Percentiles rank a stretch among this genome's conserved stretches.
Conservation (phyloP, 2,113 vertebrate species). For the Pardalotus punctatus region DNA sequence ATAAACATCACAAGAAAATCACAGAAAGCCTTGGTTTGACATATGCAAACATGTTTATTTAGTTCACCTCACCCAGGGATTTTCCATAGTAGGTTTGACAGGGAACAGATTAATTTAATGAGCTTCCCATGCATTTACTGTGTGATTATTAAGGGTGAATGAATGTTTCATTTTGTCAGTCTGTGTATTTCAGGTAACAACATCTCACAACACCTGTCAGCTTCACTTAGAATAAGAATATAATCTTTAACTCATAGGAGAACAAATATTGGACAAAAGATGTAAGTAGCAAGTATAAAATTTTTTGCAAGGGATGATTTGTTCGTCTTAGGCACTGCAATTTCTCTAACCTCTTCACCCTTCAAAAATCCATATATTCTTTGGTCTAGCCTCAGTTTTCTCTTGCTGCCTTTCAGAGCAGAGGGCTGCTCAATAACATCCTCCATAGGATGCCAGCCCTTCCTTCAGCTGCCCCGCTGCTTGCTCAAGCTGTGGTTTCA, state of each 20-base stretch:
- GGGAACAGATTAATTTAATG: background rate
- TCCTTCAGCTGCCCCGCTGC: background rate
- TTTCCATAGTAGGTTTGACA: background rate
- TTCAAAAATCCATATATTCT: background rate
- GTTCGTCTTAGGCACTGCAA: background rate
- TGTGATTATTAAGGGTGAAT: background rate
- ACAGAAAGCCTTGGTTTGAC: conserved; percentile 15
- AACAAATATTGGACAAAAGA: background rate
- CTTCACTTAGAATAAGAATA: background rate
- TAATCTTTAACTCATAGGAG: background rate
- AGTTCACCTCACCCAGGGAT: background rate
- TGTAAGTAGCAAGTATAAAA: background rate
- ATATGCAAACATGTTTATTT: conserved; percentile 24
- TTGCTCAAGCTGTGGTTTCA: background rate
- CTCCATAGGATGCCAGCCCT: background rate
- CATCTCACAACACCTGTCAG: background rate
- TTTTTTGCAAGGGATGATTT: background rate
- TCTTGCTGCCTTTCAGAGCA: background rate
- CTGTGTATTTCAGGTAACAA: background rate
- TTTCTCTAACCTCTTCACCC: background rate
- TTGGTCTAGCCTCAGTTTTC: background rate
- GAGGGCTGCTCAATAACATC: background rate
- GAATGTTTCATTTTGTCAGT: background rate
- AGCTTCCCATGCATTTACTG: background rate
- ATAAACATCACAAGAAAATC: conserved; percentile 50